Conservation (phyloP, 2,113 vertebrate species). For the Gasterosteus nipponicus region DNA sequence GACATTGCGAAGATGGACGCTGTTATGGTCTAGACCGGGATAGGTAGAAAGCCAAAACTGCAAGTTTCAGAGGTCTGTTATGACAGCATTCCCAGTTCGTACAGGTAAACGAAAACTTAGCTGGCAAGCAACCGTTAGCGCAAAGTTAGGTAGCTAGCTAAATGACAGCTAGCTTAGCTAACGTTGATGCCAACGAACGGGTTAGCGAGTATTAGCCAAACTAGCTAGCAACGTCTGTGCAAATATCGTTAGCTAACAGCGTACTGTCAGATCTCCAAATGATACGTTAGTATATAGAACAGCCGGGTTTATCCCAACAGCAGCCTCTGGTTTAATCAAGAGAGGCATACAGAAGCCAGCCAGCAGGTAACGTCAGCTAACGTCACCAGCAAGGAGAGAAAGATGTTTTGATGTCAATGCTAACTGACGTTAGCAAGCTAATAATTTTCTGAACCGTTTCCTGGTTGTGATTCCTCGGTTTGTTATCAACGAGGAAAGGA, state of each 20-base stretch:
- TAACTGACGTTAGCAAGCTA: slow-evolving; percentile 56
- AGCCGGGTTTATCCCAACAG: neutral
- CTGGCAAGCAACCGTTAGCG: slow-evolving; percentile 7
- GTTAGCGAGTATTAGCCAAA: slow-evolving; percentile 51
- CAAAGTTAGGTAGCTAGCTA: slow-evolving; percentile 40
- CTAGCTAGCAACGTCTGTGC: slow-evolving; percentile 36
- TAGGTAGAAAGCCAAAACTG: slow-evolving; percentile 35
- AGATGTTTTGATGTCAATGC: slow-evolving; percentile 52
- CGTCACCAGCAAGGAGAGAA: slow-evolving; percentile 22
- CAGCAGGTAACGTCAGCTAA: slow-evolving; percentile 9
- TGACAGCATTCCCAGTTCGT: slow-evolving; percentile 61
- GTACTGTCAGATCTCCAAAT: slow-evolving; percentile 30
- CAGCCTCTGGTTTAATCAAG: neutral
- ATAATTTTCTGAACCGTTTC: slow-evolving; percentile 60
- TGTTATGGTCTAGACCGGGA: slow-evolving; percentile 62
- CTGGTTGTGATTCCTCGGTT: slow-evolving; percentile 60
- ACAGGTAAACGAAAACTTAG: slow-evolving; percentile 62
- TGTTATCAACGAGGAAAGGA: slow-evolving; percentile 2
- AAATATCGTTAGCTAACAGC: slow-evolving; percentile 14
- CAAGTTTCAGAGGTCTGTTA: slow-evolving; percentile 58
- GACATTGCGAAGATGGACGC: slow-evolving; percentile 77
- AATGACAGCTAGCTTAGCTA: slow-evolving; percentile 55
- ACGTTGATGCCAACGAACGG: slow-evolving; percentile 58
- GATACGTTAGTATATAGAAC: neutral
- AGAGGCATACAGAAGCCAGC: neutral